phyloP scores from a whole-genome alignment of 2,113 vertebrate genomes.

The Sphyrna mokarran region DNA sequence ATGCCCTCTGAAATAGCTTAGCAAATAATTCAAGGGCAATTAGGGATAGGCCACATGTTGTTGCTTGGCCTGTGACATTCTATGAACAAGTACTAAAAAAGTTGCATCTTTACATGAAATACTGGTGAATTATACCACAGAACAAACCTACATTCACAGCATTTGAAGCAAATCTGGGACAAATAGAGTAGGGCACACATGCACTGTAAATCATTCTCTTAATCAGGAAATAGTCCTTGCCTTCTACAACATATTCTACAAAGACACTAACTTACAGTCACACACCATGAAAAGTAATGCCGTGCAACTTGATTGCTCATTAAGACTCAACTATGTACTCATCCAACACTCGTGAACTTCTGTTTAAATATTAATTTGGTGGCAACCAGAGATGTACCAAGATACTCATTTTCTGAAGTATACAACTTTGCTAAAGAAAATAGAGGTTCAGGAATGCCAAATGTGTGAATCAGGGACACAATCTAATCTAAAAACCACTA shows the following conservation, averaged over 20 bases:
- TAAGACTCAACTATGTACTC: not conserved
- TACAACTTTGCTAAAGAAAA: not conserved
- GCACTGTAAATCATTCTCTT: not conserved
- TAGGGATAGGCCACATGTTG: too few species aligned
- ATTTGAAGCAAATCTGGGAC: not conserved
- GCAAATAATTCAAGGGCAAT: too few species aligned
- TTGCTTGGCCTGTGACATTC: too few species aligned
- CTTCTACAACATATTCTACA: not conserved
- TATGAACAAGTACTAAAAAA: too few species aligned
- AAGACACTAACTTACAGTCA: not conserved
- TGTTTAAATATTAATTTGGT: not conserved
- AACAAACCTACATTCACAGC: not conserved
- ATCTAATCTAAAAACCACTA: not conserved
- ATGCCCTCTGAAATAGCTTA: too few species aligned
- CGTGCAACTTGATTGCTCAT: not conserved
- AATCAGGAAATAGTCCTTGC: not conserved
- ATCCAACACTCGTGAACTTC: not conserved
- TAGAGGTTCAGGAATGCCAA: not conserved
- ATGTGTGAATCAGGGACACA: not conserved
- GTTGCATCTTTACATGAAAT: conserved; percentile 5
- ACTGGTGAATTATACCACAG: not conserved
- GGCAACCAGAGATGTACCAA: not conserved
- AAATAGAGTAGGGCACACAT: not conserved
- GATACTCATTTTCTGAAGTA: not conserved
- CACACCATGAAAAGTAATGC: not conserved